A percentile compares a stretch with the other conserved stretches of the same genome.
phyloP scores from a whole-genome alignment of 2,113 vertebrate genomes.

The Pseudolaguvia tuberculata region DNA sequence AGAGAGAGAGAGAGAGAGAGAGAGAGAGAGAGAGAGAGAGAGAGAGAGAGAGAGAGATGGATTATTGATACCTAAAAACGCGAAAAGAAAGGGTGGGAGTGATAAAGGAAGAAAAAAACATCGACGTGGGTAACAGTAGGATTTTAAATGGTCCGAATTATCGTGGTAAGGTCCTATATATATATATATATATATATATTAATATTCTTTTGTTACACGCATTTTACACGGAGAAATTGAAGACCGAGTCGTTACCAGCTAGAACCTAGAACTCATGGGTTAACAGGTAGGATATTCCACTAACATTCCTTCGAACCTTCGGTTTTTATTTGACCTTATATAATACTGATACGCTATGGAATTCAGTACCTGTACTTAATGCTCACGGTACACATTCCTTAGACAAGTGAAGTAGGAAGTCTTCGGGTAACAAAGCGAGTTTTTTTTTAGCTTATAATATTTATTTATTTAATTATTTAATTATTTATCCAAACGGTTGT shows the following conservation, averaged over 20 bases:
- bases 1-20: slow-evolving; percentile 56
- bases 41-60: slow-evolving; percentile 57
- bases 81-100: slow-evolving; percentile 63
- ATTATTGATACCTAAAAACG: slow-evolving; percentile 56
- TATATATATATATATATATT: too few relatives aligned
- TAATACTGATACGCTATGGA: not conserved
- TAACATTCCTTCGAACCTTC: slow-evolving; percentile 53
- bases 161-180: slow-evolving; percentile 50
- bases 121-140: slow-evolving; percentile 59
- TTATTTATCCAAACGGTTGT: slow-evolving; percentile 44
- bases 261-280: slow-evolving; percentile 74
- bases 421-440: slow-evolving; percentile 42
- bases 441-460: slow-evolving; percentile 58
- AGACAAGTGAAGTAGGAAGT: slow-evolving; percentile 47
- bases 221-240: slow-evolving; percentile 63
- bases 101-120: slow-evolving; percentile 41
- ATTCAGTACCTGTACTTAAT: not conserved
- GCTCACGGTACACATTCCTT: slow-evolving; percentile 17
- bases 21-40: slow-evolving; percentile 58
- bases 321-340: slow-evolving; percentile 26
- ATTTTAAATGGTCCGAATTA: slow-evolving; percentile 63
- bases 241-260: slow-evolving; percentile 66
- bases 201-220: slow-evolving; percentile 59
- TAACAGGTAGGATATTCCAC: slow-evolving; percentile 72
- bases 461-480: slow-evolving; percentile 34